A percentile compares a stretch with the other conserved stretches of the same genome.
These are phyloP conservation scores for Noctilio leporinus DNA, from an alignment of 2,113 vertebrate genomes.

Conservation along the genomic window DNA sequence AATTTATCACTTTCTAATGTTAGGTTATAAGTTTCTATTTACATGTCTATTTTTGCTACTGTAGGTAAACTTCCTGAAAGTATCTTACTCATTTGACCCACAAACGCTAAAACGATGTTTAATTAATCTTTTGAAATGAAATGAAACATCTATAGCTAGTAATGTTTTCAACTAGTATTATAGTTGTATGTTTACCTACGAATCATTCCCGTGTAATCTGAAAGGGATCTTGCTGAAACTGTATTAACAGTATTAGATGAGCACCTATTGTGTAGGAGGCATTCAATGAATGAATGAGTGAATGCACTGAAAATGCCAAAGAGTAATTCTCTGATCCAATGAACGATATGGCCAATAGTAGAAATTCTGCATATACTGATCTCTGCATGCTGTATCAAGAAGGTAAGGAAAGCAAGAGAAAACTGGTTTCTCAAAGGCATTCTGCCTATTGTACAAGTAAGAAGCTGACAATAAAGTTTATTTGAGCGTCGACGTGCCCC, in stretches of 20 bases:
- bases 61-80: neutral
- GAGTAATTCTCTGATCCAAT: neutral
- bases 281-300: neutral
- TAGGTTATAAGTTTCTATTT: neutral
- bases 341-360: neutral
- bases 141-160: neutral
- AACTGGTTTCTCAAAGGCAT: fast-evolving
- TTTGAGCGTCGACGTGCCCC: slow-evolving; percentile 40
- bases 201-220: neutral
- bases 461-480: slow-evolving; percentile 49
- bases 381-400: neutral
- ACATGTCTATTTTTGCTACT: neutral
- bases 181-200: neutral
- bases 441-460: neutral
- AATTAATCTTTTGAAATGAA: slow-evolving; percentile 10
- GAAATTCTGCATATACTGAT: neutral
- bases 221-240: neutral
- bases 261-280: neutral
- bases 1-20: neutral
- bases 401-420: neutral
- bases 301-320: neutral
- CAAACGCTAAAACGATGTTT: neutral
- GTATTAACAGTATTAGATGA: neutral
- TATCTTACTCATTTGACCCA: neutral
- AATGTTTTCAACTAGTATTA: neutral